Base-by-base conservation (phyloP, 2,113 vertebrate species). In the Perognathus longimembris region DNA sequence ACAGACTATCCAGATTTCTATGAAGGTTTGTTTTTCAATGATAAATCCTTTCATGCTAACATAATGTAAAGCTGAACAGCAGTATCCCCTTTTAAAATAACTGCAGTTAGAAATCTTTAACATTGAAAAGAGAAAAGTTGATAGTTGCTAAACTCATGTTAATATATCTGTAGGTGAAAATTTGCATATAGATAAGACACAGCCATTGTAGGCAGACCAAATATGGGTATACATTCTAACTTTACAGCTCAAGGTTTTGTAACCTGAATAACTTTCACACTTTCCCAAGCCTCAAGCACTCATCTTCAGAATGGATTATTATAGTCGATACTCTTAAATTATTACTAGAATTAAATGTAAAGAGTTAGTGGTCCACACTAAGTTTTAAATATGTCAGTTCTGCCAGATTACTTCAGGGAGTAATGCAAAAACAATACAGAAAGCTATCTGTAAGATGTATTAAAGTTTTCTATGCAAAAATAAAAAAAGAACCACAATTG, bases 361-460 rank as follows among this genome's bases (percentile, higher is more conserved):
- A 75, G 45, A 67, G 15, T 67, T 54, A 82, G 59, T 61, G 32
- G 11, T 50, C 21, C 36, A 75, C 5, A 67, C 6, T 57, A 61
- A 89, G n/a, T 1, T 28, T 15, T 88, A 81, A 85, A 54, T 83
- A 34, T 20, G 57, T 42, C 17, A 36, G 14, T 6, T 75, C 26
- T 54, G 21, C 14, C 21, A 40, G 21, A 67, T 21, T 50, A 21
- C 28, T 1, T 30, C 12, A 28, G 6, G 71, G 45, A 82, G 36
- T 90, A 89, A 93, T 50, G 71, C 30, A 71, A 80, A 63, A 82
- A 12, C 71, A 84, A 63, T 79, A 73, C 9, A 38, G 36, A 92
- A 85, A 59, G 36, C 24, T 75, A 63, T 75, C 76, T 74, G 32
- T 84, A 85, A 61, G 64, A 77, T 92, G 15, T 83, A 92, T 84